These are phyloP conservation scores for Ophiothrix spiculata DNA, from an alignment of 35 echinoderm and acorn worm genomes.

Conservation along the genomic window DNA sequence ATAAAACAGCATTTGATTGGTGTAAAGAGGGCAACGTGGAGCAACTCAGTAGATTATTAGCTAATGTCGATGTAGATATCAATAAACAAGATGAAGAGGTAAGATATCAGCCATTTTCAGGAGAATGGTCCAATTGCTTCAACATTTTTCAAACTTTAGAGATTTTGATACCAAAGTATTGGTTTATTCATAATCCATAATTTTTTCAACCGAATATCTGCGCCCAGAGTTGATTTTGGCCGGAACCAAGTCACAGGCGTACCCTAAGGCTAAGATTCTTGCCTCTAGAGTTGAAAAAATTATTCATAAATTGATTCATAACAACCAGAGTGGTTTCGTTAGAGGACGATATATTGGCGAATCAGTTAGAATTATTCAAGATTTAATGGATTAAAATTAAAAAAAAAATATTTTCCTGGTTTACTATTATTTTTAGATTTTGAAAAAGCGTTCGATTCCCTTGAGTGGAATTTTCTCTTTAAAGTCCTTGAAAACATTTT, in stretches of 20 bases:
- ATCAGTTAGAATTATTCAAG: neutral
- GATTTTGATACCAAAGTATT: too few relatives aligned
- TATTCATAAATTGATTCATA: neutral
- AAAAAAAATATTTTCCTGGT: neutral
- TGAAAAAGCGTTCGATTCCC: slow-evolving; percentile 1
- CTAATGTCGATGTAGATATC: slow-evolving; percentile 3
- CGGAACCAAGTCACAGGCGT: too few relatives aligned
- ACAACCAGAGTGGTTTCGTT: neutral
- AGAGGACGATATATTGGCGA: neutral
- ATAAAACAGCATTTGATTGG: slow-evolving; percentile 93
- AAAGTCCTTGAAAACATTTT: neutral
- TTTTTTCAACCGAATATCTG: too few relatives aligned
- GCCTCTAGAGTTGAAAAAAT: neutral
- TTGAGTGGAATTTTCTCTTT: neutral
- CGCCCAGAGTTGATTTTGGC: too few relatives aligned
- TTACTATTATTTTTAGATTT: neutral
- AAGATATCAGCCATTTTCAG: too few relatives aligned
- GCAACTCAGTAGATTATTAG: slow-evolving; percentile 44
- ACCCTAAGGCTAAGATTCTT: too few relatives aligned
- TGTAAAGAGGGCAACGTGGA: slow-evolving; percentile 82
- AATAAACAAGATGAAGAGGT: slow-evolving; percentile 44
- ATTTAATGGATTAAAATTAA: neutral
- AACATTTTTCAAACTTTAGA: too few relatives aligned
- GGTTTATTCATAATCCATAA: too few relatives aligned
- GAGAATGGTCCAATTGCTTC: too few relatives aligned